Conservation (phyloP, 1,140 invertebrate genomes). For the Notospermus geniculatus region DNA sequence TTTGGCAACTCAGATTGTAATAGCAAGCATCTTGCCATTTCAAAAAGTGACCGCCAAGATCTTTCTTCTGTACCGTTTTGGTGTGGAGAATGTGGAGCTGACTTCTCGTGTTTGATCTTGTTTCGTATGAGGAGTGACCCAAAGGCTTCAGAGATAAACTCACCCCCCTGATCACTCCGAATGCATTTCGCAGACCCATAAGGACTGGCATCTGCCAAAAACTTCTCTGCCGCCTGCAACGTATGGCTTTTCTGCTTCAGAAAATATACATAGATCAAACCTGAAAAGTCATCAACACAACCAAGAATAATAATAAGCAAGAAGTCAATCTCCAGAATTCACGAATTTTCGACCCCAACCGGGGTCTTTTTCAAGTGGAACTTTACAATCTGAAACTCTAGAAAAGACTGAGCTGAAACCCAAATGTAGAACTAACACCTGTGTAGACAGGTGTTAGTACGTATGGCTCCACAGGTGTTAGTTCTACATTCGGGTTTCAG, state of each 20-base stretch:
- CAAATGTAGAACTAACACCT: no score
- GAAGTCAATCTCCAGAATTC: no score
- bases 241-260: slow-evolving; percentile 19
- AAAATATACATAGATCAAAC: slow-evolving; percentile 15
- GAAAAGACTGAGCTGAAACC: no score
- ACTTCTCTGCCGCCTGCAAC: slow-evolving; percentile 9
- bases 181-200: background rate
- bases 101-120: slow-evolving; percentile 6
- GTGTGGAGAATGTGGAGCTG: slow-evolving; percentile 14
- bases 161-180: background rate
- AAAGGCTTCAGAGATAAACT: background rate
- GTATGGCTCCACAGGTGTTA: no score
- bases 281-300: slow-evolving; percentile 20
- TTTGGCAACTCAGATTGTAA: slow-evolving; percentile 25
- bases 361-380: no score
- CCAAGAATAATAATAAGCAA: no score
- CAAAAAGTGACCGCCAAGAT: slow-evolving; percentile 18
- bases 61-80: slow-evolving; percentile 21
- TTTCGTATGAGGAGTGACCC: background rate
- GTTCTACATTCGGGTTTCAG: no score
- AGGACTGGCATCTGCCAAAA: slow-evolving; percentile 8
- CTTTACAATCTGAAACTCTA: no score
- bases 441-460: no score
- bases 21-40: slow-evolving; percentile 16
- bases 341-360: no score